These are phyloP conservation scores for Leptinotarsa tumamoca DNA, from an alignment of 2,888 invertebrate genomes.

Conservation along the genomic window DNA sequence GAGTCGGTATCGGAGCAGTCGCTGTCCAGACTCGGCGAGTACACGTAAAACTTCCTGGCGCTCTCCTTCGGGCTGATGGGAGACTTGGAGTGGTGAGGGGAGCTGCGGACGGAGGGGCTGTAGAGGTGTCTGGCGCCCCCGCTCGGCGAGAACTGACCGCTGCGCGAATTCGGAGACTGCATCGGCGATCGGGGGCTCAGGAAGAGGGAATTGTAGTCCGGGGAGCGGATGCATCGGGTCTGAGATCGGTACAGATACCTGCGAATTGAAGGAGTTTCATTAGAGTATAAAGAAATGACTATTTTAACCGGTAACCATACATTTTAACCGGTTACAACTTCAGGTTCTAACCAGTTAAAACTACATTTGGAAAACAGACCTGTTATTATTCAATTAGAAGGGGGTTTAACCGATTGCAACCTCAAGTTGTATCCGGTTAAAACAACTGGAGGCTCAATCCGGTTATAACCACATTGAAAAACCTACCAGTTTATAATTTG, in stretches of 20 bases:
- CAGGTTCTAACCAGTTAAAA: no score
- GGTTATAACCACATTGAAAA: no score
- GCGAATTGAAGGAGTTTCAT: no score
- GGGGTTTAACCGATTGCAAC: no score
- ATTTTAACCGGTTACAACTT: no score
- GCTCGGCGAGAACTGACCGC: slow-evolving; percentile 63
- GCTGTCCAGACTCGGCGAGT: slow-evolving; percentile 65
- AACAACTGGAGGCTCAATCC: no score
- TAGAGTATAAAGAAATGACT: no score
- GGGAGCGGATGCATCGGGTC: slow-evolving; percentile 60
- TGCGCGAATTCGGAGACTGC: slow-evolving; percentile 65
- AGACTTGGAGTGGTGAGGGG: slow-evolving; percentile 64
- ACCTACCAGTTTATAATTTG: no score
- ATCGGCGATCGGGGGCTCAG: slow-evolving; percentile 64
- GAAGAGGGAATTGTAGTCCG: slow-evolving; percentile 62
- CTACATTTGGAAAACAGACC: no score
- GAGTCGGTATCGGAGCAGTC: slow-evolving; percentile 66
- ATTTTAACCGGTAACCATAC: no score
- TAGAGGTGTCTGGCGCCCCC: slow-evolving; percentile 60
- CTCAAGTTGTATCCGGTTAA: no score
- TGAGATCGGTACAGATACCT: slow-evolving; percentile 60
- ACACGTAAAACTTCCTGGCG: slow-evolving; percentile 64
- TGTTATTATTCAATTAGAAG: no score
- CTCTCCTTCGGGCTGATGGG: slow-evolving; percentile 64
- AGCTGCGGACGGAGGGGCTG: slow-evolving; percentile 61